phyloP scores from a whole-genome alignment of 2,113 vertebrate genomes.

The Tragulus kanchil region DNA sequence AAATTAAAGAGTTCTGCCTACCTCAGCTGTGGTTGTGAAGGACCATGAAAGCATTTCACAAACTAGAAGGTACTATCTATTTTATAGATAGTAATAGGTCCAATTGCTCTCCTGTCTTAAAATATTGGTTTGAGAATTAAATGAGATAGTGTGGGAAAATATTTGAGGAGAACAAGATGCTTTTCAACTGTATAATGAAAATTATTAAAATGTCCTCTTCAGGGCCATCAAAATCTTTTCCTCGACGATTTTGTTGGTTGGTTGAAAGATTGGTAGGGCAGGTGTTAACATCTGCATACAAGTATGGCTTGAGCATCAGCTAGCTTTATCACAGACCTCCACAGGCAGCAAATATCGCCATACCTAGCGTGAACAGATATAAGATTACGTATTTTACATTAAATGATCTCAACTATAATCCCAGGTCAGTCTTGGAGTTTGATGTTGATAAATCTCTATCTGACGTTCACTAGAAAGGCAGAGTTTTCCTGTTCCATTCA shows the following conservation, averaged over 20 bases:
- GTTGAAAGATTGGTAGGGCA: background rate
- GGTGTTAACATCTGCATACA: background rate
- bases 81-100: background rate
- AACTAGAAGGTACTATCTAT: background rate
- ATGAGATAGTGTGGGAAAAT: background rate
- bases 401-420: background rate
- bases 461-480: background rate
- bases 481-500: background rate
- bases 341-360: background rate
- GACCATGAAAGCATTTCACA: background rate
- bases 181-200: background rate
- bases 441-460: background rate
- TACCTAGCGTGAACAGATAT: background rate
- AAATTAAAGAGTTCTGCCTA: background rate
- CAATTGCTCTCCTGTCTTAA: background rate
- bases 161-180: background rate
- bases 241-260: background rate
- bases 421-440: background rate
- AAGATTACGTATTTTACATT: background rate
- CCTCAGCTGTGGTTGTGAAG: background rate
- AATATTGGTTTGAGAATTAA: background rate
- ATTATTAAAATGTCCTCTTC: conserved; percentile 3
- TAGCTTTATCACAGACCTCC: background rate
- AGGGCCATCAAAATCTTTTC: background rate
- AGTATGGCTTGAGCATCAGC: background rate